Conservation (phyloP, 2,888 invertebrate species). For the Meliscaeva auricollis region DNA sequence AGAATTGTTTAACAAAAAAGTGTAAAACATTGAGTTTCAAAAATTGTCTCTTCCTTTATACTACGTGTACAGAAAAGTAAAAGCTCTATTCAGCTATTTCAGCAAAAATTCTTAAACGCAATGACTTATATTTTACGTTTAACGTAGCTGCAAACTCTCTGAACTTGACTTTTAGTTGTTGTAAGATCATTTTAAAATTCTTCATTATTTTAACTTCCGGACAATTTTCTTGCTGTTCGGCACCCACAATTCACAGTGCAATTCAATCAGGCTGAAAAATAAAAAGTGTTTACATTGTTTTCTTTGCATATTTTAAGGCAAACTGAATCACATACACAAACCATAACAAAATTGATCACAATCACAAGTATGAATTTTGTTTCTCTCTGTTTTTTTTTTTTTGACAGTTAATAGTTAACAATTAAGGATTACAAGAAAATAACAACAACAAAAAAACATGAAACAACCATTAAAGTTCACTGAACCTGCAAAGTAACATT, state of each 20-base stretch:
- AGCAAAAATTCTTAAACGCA: too few species aligned
- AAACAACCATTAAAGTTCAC: conserved; percentile 29
- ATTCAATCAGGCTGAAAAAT: not conserved
- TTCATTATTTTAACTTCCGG: not conserved
- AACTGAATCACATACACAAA: conserved; percentile 5
- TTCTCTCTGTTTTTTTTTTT: not conserved
- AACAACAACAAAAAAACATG: too few species aligned
- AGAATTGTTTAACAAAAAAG: too few species aligned
- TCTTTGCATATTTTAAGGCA: conserved; percentile 44
- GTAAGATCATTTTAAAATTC: too few species aligned
- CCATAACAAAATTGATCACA: not conserved
- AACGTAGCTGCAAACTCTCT: too few species aligned
- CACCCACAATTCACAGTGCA: not conserved
- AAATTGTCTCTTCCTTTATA: too few species aligned
- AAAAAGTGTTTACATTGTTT: not conserved
- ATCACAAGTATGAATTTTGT: not conserved
- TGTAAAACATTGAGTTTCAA: too few species aligned
- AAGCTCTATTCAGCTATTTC: too few species aligned
- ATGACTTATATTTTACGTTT: too few species aligned
- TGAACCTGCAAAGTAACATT: conserved; percentile 15
- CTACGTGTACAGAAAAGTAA: too few species aligned
- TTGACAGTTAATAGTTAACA: conserved; percentile 1
- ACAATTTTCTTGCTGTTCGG: not conserved
- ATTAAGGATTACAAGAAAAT: not conserved
- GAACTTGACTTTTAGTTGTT: too few species aligned